Conservation (phyloP, 2,888 invertebrate genomes). For the Hirtodrosophila confusa region DNA sequence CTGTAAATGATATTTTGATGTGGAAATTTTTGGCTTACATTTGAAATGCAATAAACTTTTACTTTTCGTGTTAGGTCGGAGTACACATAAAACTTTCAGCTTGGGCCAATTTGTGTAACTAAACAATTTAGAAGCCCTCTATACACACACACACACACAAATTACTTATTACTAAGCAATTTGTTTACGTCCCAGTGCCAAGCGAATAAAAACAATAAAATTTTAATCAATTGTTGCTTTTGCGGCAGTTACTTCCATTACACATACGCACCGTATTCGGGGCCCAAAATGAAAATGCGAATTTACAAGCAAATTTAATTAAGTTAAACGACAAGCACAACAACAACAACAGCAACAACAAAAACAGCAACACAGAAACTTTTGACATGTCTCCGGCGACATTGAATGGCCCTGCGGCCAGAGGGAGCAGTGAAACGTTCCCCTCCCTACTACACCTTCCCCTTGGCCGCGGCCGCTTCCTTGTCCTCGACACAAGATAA, state of each 20-base stretch:
- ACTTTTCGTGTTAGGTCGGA: slow-evolving; percentile 8
- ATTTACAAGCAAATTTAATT: slow-evolving; percentile 73
- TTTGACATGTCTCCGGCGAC: slow-evolving; percentile 70
- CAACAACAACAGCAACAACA: slow-evolving; percentile 28
- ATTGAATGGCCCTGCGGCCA: slow-evolving; percentile 59
- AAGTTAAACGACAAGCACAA: slow-evolving; percentile 70
- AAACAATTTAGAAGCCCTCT: slow-evolving; percentile 49
- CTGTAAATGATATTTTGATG: slow-evolving; percentile 47
- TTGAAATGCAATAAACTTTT: slow-evolving; percentile 44
- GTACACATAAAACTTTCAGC: slow-evolving; percentile 11
- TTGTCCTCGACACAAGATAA: slow-evolving; percentile 43
- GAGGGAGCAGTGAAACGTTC: slow-evolving; percentile 20
- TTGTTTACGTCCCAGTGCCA: slow-evolving; percentile 13
- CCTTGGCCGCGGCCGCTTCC: neutral
- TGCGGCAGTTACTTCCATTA: slow-evolving; percentile 28
- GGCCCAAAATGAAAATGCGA: slow-evolving; percentile 42
- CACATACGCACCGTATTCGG: slow-evolving; percentile 33
- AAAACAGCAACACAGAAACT: slow-evolving; percentile 38
- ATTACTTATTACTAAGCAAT: slow-evolving; percentile 51
- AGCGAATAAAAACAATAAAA: slow-evolving; percentile 59
- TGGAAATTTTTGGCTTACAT: slow-evolving; percentile 26
- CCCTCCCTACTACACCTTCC: neutral
- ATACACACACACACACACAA: slow-evolving; percentile 12
- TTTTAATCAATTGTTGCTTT: slow-evolving; percentile 72
- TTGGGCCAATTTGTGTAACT: slow-evolving; percentile 27